Evolutionary conservation across 2,888 invertebrate species (phyloP), one percentile per base, ranked within the genome.

Genomic region (Clitarchus hookeri): DNA sequence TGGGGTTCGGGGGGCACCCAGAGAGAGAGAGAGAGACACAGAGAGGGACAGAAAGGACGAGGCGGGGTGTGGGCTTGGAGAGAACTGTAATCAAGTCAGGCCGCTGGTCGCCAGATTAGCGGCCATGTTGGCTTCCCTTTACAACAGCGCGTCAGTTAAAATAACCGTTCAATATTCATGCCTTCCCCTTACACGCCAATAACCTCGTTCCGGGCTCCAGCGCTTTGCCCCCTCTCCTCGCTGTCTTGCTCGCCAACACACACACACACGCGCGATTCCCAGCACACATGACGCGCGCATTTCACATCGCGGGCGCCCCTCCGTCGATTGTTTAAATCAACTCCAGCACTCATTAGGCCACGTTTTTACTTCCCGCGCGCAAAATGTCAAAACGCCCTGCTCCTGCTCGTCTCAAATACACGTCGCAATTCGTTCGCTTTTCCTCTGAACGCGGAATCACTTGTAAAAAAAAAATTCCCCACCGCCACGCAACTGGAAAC

Each of bases 91-190:
- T 65, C 65, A 65, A 65, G 65, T 65, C 65, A 65, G 65, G 23
- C 65, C 65, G 65, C 65, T 65, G 65, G 65, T 65, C 65, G 65
- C n/a, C 65, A 65, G 65, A 65, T 65, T 65, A 65, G 65, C 65
- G 65, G 65, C 65, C 65, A 65, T 65, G 65, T 65, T 65, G 65
- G 65, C 65, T 65, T n/a, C 65, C 65, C 65, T 65, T 65, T 65
- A 65, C 65, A 65, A 65, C 65, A n/a, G 65, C 65, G 65, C 65
- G 65, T 65, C 65, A 65, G 65, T 65, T 65, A 65, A 65, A 65
- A 65, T 65, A 65, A 65, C 65, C 65, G 65, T 65, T 65, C 65
- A 65, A 65, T 65, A 65, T 65, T 65, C 65, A 65, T 65, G 65
- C 65, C 65, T 65, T 65, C 65, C 65, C 65, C 65, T 65, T 65